A percentile compares a stretch with the other conserved stretches of the same genome.
These are phyloP conservation scores for Monomorium pharaonis DNA, from an alignment of 1,140 invertebrate species.

Conservation along the genomic window DNA sequence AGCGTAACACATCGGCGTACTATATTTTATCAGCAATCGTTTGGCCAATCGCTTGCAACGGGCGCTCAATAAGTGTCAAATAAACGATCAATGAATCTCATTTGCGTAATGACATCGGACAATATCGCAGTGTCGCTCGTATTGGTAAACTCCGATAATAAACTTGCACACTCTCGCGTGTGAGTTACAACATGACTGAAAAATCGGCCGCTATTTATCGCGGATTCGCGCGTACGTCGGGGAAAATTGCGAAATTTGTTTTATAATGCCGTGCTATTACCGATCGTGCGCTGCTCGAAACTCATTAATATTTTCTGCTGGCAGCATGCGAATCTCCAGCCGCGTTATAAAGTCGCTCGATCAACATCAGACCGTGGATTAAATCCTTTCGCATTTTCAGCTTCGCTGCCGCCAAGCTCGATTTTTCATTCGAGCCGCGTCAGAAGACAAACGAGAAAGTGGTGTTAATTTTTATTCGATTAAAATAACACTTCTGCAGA, in stretches of 20 bases:
- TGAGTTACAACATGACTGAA: constrained; percentile 14
- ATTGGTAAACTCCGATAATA: constrained; percentile 61
- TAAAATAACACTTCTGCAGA: not conserved
- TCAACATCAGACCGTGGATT: constrained; percentile 53
- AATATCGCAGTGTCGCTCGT: constrained; percentile 47
- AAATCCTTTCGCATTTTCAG: constrained; percentile 52
- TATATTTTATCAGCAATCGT: constrained; percentile 71
- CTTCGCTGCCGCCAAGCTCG: not conserved
- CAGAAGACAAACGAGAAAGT: constrained; percentile 25
- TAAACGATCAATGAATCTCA: constrained; percentile 72
- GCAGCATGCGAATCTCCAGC: constrained; percentile 37
- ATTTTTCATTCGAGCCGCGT: constrained; percentile 33
- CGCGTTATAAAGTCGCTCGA: constrained; percentile 53
- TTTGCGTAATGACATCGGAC: constrained; percentile 69
- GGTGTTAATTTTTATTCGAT: constrained; percentile 34
- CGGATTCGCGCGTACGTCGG: constrained; percentile 9
- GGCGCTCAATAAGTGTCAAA: constrained; percentile 67
- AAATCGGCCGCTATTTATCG: constrained; percentile 54
- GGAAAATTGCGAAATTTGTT: constrained; percentile 59
- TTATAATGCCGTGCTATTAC: constrained; percentile 52
- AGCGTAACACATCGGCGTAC: constrained; percentile 51
- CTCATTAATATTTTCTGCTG: constrained; percentile 56
- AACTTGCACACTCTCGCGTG: constrained; percentile 44
- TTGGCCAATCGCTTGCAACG: constrained; percentile 42
- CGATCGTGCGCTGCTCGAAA: constrained; percentile 43